These are phyloP conservation scores for Argyresthia albistria DNA, from an alignment of 2,888 invertebrate genomes.

Conservation along the genomic window DNA sequence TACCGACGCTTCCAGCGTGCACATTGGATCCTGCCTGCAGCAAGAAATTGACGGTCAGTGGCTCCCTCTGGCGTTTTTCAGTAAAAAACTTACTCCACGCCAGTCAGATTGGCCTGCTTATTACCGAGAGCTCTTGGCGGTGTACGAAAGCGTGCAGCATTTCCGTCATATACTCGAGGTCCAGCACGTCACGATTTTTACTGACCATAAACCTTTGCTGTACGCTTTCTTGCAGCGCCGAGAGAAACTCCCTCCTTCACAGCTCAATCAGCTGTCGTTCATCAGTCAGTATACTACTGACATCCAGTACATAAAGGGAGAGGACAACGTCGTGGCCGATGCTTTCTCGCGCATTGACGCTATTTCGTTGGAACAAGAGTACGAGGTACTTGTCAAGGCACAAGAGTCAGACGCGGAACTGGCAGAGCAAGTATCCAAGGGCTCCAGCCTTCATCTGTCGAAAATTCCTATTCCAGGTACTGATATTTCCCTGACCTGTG, in stretches of 20 bases:
- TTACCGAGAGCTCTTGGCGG: no score
- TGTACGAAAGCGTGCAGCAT: no score
- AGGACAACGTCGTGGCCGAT: slow-evolving; percentile 8
- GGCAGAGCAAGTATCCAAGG: background rate
- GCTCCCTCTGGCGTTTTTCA: background rate
- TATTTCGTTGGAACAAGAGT: slow-evolving; percentile 3
- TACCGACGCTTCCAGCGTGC: background rate
- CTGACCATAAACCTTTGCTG: slow-evolving; percentile 14
- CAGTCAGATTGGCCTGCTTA: no score
- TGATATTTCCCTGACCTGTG: slow-evolving; percentile 2
- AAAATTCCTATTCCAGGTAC: slow-evolving; percentile 1
- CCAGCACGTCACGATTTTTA: slow-evolving; percentile 9
- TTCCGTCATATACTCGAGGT: slow-evolving; percentile 10
- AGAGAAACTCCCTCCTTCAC: slow-evolving; percentile 13
- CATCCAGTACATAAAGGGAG: slow-evolving; percentile 6
- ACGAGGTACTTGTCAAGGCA: slow-evolving; percentile 1
- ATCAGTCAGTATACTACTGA: slow-evolving; percentile 10
- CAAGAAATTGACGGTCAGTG: background rate
- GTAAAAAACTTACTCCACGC: background rate
- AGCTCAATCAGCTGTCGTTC: slow-evolving; percentile 15
- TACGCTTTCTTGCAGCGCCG: slow-evolving; percentile 14
- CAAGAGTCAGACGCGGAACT: slow-evolving; percentile 8
- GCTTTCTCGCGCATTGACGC: slow-evolving; percentile 8
- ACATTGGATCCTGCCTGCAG: background rate
- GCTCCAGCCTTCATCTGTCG: background rate